Conservation (phyloP, 2,888 invertebrate genomes). For the Hipparchia sbordonii region DNA sequence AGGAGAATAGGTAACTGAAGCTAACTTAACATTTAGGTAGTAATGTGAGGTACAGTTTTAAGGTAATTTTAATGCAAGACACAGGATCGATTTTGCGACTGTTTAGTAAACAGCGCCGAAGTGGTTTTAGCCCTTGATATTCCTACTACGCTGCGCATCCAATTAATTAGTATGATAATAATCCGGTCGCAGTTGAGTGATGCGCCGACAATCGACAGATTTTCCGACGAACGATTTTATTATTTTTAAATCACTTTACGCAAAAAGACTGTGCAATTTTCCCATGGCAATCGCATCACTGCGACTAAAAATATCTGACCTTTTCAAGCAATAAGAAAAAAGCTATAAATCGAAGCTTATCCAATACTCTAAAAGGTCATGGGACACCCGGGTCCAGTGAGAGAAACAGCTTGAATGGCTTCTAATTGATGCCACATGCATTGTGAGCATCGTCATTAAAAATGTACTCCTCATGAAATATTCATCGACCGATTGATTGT, state of each 20-base stretch:
- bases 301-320: conserved; percentile 23
- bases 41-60: no score
- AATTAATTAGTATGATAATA: conserved; percentile 9
- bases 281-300: background rate
- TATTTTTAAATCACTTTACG: conserved; percentile 1
- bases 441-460: conserved; percentile 60
- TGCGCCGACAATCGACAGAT: background rate
- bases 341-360: conserved; percentile 37
- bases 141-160: background rate
- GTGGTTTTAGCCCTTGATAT: background rate
- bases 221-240: background rate
- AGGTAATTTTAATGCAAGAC: background rate
- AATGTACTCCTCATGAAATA: conserved; percentile 62
- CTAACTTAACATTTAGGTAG: no score
- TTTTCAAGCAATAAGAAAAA: conserved; percentile 32
- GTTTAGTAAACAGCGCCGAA: background rate
- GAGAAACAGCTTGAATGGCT: conserved; percentile 58
- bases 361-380: conserved; percentile 48
- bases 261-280: conserved; percentile 3
- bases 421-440: conserved; percentile 63
- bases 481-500: conserved; percentile 58
- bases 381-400: conserved; percentile 50
- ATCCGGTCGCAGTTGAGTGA: background rate
- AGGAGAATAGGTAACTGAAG: no score
- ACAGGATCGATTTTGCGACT: background rate